Evolutionary conservation across 2,113 vertebrate genomes (phyloP).

Genomic region (Campylomormyrus numenius): DNA sequence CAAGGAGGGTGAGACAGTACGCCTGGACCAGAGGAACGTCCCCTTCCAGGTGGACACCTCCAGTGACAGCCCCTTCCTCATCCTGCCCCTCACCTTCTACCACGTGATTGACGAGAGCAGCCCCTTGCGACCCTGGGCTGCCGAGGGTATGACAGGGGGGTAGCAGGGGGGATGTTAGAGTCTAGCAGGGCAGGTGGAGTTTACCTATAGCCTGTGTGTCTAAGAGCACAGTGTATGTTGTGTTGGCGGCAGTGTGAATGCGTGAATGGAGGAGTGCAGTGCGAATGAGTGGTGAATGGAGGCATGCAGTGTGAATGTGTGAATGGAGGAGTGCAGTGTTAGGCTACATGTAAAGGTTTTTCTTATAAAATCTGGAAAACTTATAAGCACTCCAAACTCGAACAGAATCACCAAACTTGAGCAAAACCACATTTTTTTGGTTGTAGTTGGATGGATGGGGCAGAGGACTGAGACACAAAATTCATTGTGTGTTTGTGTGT

Average conservation of each 20-base stretch:
- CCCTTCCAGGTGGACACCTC: slow-evolving; percentile 90
- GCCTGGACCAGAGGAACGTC: slow-evolving; percentile 81
- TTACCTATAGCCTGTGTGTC: not conserved
- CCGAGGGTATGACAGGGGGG: slow-evolving; percentile 52
- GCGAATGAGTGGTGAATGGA: not conserved
- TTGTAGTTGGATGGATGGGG: not conserved
- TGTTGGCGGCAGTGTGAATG: not conserved
- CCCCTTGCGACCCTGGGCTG: slow-evolving; percentile 70
- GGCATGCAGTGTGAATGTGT: too few species aligned
- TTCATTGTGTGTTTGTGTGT: not conserved
- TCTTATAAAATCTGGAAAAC: not conserved
- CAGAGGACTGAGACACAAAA: not conserved
- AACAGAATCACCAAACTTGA: not conserved
- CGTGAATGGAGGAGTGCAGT: not conserved
- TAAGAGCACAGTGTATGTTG: not conserved
- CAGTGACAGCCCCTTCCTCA: slow-evolving; percentile 93
- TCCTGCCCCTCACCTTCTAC: slow-evolving; percentile 91
- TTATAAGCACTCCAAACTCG: not conserved
- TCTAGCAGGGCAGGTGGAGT: not conserved
- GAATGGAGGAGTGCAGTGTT: not conserved
- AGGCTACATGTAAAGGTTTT: not conserved
- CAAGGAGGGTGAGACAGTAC: too few species aligned
- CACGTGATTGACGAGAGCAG: slow-evolving; percentile 84
- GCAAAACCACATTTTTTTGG: not conserved
- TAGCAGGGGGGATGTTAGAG: not conserved